Evolutionary conservation across 2,113 vertebrate species (phyloP).

Genomic region (Circaetus gallicus): DNA sequence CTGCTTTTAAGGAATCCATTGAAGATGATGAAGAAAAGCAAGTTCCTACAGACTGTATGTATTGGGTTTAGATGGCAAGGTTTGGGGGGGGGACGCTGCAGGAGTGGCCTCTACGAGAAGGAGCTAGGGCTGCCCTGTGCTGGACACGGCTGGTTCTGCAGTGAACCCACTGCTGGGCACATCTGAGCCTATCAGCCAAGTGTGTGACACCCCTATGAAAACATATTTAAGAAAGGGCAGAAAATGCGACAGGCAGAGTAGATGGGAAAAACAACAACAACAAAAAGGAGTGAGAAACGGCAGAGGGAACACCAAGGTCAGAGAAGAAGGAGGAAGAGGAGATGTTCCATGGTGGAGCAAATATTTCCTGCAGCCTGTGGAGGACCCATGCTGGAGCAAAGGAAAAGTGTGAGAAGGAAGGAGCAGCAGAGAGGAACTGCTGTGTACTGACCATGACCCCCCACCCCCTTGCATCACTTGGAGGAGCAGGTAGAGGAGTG

Average conservation of each 20-base stretch:
- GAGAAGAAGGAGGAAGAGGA: neutral
- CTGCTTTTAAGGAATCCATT: neutral
- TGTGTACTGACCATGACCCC: neutral
- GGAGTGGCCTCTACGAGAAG: neutral
- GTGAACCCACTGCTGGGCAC: neutral
- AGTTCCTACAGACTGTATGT: neutral
- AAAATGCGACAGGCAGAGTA: neutral
- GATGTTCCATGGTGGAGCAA: neutral
- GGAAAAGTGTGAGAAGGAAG: neutral
- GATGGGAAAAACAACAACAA: neutral
- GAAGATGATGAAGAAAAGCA: neutral
- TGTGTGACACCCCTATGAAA: neutral
- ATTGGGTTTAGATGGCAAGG: accelerated
- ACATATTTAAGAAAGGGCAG: neutral
- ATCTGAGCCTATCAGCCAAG: neutral
- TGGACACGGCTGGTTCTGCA: neutral
- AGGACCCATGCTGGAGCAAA: neutral
- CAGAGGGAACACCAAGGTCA: neutral
- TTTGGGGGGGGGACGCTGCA: neutral
- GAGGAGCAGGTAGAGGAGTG: neutral
- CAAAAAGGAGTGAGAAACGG: neutral
- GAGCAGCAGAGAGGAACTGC: neutral
- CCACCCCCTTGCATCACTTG: accelerated
- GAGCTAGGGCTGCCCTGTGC: neutral
- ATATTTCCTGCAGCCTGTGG: neutral